Percentiles rank a stretch among this genome's conserved stretches.
These are phyloP conservation scores for Nyctibius bracteatus DNA, from an alignment of 2,113 vertebrate genomes.

Conservation along the genomic window DNA sequence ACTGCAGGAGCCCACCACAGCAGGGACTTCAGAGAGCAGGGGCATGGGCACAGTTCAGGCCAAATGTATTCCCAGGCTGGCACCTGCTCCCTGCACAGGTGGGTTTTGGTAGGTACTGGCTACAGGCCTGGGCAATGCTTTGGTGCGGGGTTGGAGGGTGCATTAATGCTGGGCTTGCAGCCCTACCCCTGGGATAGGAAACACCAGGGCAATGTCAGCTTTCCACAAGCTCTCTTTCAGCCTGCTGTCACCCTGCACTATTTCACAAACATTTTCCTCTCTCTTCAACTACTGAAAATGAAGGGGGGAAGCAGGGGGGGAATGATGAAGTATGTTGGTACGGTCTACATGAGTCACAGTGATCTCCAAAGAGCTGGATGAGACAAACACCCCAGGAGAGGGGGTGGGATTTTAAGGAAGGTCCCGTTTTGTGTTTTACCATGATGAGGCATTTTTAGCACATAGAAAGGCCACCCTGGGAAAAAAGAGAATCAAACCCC, in stretches of 20 bases:
- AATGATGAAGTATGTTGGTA: not conserved
- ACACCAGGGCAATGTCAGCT: not conserved
- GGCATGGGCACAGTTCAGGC: not conserved
- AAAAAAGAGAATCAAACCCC: not conserved
- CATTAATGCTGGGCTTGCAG: rapidly evolving
- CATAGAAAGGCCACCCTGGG: not conserved
- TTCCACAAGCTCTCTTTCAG: not conserved
- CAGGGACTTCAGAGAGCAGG: not conserved
- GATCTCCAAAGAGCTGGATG: not conserved
- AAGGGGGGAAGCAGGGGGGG: not conserved
- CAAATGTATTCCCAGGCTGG: not conserved
- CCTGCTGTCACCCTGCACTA: not conserved
- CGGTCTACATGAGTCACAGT: not conserved
- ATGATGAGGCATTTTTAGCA: not conserved
- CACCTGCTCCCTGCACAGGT: not conserved
- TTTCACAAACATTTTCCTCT: not conserved
- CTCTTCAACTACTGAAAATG: not conserved
- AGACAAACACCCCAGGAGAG: conserved; percentile 11
- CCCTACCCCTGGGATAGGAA: not conserved
- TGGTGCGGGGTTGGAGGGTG: not conserved
- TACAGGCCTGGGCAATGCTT: not conserved
- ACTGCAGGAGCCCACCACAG: not conserved
- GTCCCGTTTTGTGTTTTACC: not conserved
- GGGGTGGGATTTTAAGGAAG: not conserved
- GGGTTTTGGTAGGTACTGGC: not conserved